A percentile compares a stretch with the other conserved stretches of the same genome.
Conservation (phyloP, 2,113 vertebrate genomes). For the Podarcis muralis region DNA sequence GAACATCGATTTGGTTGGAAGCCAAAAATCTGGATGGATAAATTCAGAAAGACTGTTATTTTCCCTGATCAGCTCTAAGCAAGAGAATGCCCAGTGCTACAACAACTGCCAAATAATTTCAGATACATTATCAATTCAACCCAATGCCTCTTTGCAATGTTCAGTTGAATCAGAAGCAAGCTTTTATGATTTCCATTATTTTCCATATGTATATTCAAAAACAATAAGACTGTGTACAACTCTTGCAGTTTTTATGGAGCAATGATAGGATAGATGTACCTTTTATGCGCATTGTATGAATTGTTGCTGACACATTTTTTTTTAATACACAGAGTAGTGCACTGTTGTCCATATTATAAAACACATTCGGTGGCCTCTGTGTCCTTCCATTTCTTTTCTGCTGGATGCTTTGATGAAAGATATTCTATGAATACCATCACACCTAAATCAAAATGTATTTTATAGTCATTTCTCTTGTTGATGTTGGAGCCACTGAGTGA, state of each 20-base stretch:
- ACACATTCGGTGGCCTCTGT: not conserved
- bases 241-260: constrained; percentile 19
- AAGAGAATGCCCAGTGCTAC: constrained; percentile 28
- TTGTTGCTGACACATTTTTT: constrained; percentile 3
- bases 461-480: constrained; percentile 22
- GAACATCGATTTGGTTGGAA: constrained; percentile 27
- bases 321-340: not conserved
- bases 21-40: constrained; percentile 23
- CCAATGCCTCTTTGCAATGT: constrained; percentile 33
- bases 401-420: constrained; percentile 5
- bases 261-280: constrained; percentile 9
- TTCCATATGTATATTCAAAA: constrained; percentile 33
- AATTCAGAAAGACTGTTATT: constrained; percentile 47
- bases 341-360: not conserved
- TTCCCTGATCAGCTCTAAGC: constrained; percentile 30
- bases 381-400: not conserved
- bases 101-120: constrained; percentile 47
- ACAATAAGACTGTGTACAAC: not conserved
- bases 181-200: constrained; percentile 34
- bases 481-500: not conserved
- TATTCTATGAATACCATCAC: constrained; percentile 15
- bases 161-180: constrained; percentile 46
- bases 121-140: constrained; percentile 42
- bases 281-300: constrained; percentile 12
- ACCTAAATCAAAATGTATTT: constrained; percentile 19